Percentiles rank a stretch among this genome's conserved stretches.
Evolutionary conservation across 1,140 invertebrate species (phyloP).

Genomic region (Drosophila burlai): DNA sequence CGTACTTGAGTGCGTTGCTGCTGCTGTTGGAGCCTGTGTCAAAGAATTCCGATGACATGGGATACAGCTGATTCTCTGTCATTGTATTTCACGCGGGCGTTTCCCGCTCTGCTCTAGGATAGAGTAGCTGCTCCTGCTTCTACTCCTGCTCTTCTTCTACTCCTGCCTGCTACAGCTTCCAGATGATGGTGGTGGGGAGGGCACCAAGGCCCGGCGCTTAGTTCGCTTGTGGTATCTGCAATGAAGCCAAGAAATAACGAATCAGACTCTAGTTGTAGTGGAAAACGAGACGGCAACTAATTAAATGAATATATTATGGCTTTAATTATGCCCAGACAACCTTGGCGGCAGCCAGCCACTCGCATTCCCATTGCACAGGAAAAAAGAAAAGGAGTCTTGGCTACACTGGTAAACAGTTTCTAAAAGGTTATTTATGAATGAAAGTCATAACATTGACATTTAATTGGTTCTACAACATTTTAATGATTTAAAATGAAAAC

Average conservation of each 20-base stretch:
- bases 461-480: not conserved
- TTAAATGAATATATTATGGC: conserved; percentile 46
- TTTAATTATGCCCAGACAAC: conserved; percentile 42
- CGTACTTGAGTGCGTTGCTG: conserved; percentile 81
- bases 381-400: not conserved
- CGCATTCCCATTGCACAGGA: conserved; percentile 13
- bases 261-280: conserved; percentile 36
- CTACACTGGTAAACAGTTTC: not conserved
- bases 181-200: conserved; percentile 20
- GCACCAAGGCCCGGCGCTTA: conserved; percentile 59
- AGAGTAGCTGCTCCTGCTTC: conserved; percentile 6
- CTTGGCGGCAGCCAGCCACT: conserved; percentile 36
- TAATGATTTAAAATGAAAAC: not conserved
- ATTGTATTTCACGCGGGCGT: conserved; percentile 39
- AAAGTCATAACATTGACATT: too few relatives aligned
- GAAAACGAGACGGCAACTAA: conserved; percentile 18
- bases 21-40: conserved; percentile 83
- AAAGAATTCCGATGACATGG: conserved; percentile 85
- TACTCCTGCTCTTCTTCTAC: not conserved
- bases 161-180: conserved; percentile 7
- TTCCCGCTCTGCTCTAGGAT: conserved; percentile 7
- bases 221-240: conserved; percentile 55
- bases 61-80: conserved; percentile 84
- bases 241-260: conserved; percentile 19
- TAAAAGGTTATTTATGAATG: not conserved